Evolutionary conservation across 1,140 invertebrate species (phyloP), one percentile per base, ranked within the genome.

Genomic region (Panagrolaimus sp.): DNA sequence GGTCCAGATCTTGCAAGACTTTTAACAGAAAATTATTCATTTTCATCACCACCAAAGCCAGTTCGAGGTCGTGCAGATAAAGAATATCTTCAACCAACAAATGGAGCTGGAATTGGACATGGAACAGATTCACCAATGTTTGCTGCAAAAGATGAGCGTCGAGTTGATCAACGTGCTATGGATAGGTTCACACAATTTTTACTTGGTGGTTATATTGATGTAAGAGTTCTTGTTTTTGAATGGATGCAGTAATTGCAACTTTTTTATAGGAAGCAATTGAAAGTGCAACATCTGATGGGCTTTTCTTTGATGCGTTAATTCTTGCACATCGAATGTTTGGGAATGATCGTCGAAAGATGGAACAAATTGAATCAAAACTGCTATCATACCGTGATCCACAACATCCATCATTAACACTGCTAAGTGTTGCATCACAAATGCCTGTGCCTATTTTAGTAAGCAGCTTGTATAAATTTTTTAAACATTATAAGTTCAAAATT

Each of bases 1-100:
- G 76, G 76, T 0, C 74, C 78, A 16, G 78, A 77, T 70, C 63
- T 77, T 51, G 76, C 76, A 46, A 65, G 66, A 23, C 65, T 81
- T 20, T 72, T 53, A 45, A 57, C n/a, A 1, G 31, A 38, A 38
- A 66, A n/a, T 47, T 47, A 43, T 20, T 25, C 16, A 23, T 57
- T n/a, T n/a, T 31, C 31, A 25, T 31, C 27, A 0, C 66, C 27
- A 25, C 5, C 46, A 20, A 27, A 47, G 5, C 45, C 65, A 1
- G 51, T 57, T 13, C 51, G 51, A 20, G 51, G 51, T 57, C 51
- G 51, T 2, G n/a, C 51, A 0, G 51, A 57, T 13, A 57, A 57
- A 27, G 51, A 57, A 23, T 57, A n/a, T 27, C 11, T 57, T 57
- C 20, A 20, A 20, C 11, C 51, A 3, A 13, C 27, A 20, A 57